Base-by-base conservation (phyloP, 2,797 vertebrate species). In the Lagodon rhomboides region DNA sequence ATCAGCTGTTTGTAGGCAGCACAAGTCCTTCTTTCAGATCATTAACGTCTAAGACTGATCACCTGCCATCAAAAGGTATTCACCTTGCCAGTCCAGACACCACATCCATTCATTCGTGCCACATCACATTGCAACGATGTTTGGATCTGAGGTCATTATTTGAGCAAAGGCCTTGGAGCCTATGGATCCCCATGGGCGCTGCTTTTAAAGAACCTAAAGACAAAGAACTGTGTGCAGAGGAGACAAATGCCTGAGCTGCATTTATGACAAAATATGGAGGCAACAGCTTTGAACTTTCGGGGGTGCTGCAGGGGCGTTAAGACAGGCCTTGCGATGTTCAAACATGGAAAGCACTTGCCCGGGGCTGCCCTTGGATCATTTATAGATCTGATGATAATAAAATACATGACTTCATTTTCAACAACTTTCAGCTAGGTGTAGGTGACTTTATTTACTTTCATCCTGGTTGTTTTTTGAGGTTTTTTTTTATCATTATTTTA, bases 301-400 rank as follows among this genome's bases (percentile, higher is more conserved):
- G 79, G 70, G 18, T 76, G 89, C 84, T 91, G 65, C 80, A 86
- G 86, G 89, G 87, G 25, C 85, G 73, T 87, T 84, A 43, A 85
- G 80, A 86, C 77, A 85, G 83, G 83, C 76, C 73, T 80, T 80
- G 65, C 77, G 61, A 69, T 85, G 79, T 91, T 90, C 88, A 87
- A 88, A 89, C 88, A 85, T 79, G 75, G 67, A 44, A 80, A 87
- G 51, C 61, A 67, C 50, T 89, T 73, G 80, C 89, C 87, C 60
- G 17, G n/a, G 77, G 91, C 85, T 73, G 67, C 58, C 67, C 68
- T 87, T 84, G 74, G 74, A 86, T 85, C 71, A 80, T 86, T 85
- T 80, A 77, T 79, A 82, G 82, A 88, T 89, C 59, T 66, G 58
- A 84, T 79, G 49, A 84, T 77, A 69, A 71, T 77, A 82, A 78